Base-by-base conservation (phyloP, 2,888 invertebrate genomes). In the Dicyrtoma fusca region DNA sequence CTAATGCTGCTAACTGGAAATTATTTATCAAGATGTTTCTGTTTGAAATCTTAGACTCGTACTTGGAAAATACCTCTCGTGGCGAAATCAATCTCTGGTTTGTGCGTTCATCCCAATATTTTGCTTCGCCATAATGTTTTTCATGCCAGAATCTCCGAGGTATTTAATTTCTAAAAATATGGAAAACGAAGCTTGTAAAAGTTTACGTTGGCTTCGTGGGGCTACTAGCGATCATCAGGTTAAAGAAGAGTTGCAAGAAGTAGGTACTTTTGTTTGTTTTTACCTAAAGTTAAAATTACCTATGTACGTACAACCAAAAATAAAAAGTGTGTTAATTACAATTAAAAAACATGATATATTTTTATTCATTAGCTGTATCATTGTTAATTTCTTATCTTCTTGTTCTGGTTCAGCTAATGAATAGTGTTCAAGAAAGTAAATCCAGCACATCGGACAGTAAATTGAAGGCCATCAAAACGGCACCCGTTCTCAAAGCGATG, bases 91-190 rank as follows among this genome's bases (percentile, higher is more conserved):
- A 78, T 90, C 91, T 10, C 84, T 90, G 10, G 83, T 90, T 14
- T 91, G 90, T 76, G 88, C 88, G 0, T 81, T 88, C 0, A 85
- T 91, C 8, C 90, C 94, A 0, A 81, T 93, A 0, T 81, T 92
- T 8, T 91, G 92, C 80, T 89, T 89, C 0, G 79, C 86, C 0
- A 85, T 90, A 1, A 92, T 94, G 84, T 87, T 91, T 81, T 90
- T 92, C 80, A 91, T 95, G 89, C 96, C 95, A 0, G 96, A 79
- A 64, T 76, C 76, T 19, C 92, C 82, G 91, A 87, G 88, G 14
- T 91, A 89, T 84, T 83, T 92, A 59, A 83, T 91, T 65, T 87
- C 89, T 81, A 87, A 86, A 82, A 81, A 82, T 51, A 75, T 84
- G 17, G 81, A 86, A 45, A 84, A 84, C 51, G 89, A 88, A 68